Evolutionary conservation across 2,797 vertebrate species (phyloP), one percentile per base, ranked within the genome.

Genomic region (Aphelocoma californica): DNA sequence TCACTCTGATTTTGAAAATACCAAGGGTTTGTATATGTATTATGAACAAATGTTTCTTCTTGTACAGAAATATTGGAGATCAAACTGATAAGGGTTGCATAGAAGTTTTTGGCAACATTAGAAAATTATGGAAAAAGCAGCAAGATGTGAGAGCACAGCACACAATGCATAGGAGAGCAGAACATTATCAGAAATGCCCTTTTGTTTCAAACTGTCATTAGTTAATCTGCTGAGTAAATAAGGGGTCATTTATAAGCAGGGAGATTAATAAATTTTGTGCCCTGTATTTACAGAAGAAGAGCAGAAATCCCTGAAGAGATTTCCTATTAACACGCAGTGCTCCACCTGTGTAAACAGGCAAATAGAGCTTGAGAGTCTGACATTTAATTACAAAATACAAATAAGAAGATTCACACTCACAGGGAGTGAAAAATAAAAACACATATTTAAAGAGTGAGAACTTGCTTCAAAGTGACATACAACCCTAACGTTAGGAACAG

Each of bases 1-100:
- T 75, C 26, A 8, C 77, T 48, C 18, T 25, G 14, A 21, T 34
- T 47, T 73, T 82, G 29, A 65, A 87, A 80, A 72, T 18, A 40
- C 0, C 15, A 50, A 2, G 12, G 3, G 0, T 72, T 87, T 20
- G 2, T 10, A 13, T 7, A 4, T 4, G 3, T 13, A 19, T 78
- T 86, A 44, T 26, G 6, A 21, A 42, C 6, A 77, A 70, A 32
- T 24, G 65, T 18, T 31, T 79, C 7, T 31, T 64, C 10, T 23
- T 1, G 0, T 31, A 9, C 5, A 51, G 48, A 34, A 45, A 32
- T 38, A 48, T 14, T 53, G 11, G 7, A 64, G n/a, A 81, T 44
- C 19, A 44, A 32, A 57, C 3, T 12, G 7, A 12, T 50, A 65
- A n/a, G 4, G 2, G 5, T 34, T 60, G 10, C 2, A 23, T 65